Conservation (phyloP, 2,797 vertebrate genomes). For the Lagodon rhomboides region DNA sequence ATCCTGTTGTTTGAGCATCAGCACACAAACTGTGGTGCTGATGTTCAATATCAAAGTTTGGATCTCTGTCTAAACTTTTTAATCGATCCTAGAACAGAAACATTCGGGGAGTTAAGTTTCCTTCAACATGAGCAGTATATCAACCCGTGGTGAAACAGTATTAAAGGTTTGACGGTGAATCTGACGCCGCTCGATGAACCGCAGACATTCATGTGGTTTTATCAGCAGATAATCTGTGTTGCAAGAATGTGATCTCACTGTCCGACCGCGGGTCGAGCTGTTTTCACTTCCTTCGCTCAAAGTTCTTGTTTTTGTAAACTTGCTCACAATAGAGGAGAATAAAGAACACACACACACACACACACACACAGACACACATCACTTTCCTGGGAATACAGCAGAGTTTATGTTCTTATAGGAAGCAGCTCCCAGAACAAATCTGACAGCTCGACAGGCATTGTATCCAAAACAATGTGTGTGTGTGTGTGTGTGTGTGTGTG, state of each 20-base stretch:
- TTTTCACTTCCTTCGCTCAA: conserved; percentile 13
- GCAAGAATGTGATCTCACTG: conserved; percentile 6
- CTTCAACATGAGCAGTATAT: neutral
- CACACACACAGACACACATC: neutral
- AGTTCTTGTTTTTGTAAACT: conserved; percentile 20
- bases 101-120: too few relatives aligned
- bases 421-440: conserved; percentile 43
- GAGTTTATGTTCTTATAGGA: conserved; percentile 58
- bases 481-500: conserved; percentile 5
- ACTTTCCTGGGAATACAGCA: conserved; percentile 31
- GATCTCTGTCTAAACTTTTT: too few relatives aligned
- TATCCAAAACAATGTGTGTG: conserved; percentile 56
- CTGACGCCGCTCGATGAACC: neutral
- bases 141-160: neutral
- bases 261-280: neutral
- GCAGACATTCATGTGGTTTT: neutral
- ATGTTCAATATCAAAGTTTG: too few relatives aligned
- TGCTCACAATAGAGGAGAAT: conserved; percentile 1
- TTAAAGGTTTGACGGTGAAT: neutral
- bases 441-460: conserved; percentile 53
- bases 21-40: too few relatives aligned
- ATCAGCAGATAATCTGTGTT: neutral
- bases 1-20: too few relatives aligned
- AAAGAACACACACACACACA: conserved; percentile 10
- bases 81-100: too few relatives aligned